Percentiles rank a stretch among this genome's conserved stretches.
phyloP scores from a whole-genome alignment of 2,888 invertebrate genomes.

The Archips crataeganus region DNA sequence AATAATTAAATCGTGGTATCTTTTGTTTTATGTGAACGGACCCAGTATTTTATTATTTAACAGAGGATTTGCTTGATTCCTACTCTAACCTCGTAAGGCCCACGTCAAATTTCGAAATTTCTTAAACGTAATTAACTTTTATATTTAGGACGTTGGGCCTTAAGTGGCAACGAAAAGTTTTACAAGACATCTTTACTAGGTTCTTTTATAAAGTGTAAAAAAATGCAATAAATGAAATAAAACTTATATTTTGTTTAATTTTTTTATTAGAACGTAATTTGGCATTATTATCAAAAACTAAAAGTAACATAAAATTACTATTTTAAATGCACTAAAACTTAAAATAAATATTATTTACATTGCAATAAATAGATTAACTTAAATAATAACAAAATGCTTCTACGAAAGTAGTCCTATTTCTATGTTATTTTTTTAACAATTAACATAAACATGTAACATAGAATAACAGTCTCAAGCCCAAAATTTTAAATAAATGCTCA shows the following conservation, averaged over 20 bases:
- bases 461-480: conserved; percentile 33
- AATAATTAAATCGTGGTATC: background rate
- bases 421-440: conserved; percentile 26
- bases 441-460: conserved; percentile 2
- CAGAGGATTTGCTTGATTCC: conserved; percentile 7
- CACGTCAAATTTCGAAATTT: too few species aligned
- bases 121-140: too few species aligned
- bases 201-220: conserved; percentile 33
- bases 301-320: background rate
- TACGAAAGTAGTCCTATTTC: conserved; percentile 27
- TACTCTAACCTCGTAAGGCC: background rate
- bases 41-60: background rate
- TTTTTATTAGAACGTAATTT: conserved; percentile 39
- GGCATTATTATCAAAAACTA: conserved; percentile 39
- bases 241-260: conserved; percentile 16
- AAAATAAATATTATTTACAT: conserved; percentile 33
- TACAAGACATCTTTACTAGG: conserved; percentile 12
- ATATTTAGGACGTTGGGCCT: too few species aligned
- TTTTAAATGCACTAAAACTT: conserved; percentile 20
- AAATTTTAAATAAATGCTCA: background rate
- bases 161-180: background rate
- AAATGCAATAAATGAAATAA: conserved; percentile 28
- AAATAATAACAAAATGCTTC: conserved; percentile 36
- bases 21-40: background rate
- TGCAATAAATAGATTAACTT: conserved; percentile 37